phyloP scores from a whole-genome alignment of 1,140 invertebrate genomes.

The Megalopta genalis region DNA sequence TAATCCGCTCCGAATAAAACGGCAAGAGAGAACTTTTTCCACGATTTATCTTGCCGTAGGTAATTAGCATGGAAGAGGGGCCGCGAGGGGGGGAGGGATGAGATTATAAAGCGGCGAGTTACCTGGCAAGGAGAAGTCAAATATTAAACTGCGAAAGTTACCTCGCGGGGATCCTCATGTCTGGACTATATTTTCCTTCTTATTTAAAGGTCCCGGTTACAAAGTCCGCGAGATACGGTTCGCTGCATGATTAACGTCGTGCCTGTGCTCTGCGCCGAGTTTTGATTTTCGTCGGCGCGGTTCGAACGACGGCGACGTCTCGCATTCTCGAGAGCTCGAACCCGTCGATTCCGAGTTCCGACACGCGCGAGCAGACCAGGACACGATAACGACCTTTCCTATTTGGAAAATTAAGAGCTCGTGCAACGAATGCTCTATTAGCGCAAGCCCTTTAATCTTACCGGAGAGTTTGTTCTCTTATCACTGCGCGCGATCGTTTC shows the following conservation, averaged over 20 bases:
- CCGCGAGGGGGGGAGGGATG: background rate
- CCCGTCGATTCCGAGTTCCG: background rate
- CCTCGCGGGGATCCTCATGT: background rate
- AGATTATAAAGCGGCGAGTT: conserved; percentile 28
- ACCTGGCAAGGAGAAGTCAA: conserved; percentile 26
- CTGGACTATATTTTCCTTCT: conserved; percentile 15
- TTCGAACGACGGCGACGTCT: background rate
- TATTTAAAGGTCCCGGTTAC: conserved; percentile 14
- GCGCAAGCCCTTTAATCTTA: no score
- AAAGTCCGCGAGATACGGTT: conserved; percentile 1
- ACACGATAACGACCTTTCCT: background rate
- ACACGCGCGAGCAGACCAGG: no score
- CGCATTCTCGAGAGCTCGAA: background rate
- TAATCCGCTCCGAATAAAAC: conserved; percentile 25
- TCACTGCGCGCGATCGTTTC: no score
- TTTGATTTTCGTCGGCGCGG: background rate
- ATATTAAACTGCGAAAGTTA: conserved; percentile 39
- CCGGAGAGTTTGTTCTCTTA: no score
- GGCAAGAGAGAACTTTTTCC: conserved; percentile 12
- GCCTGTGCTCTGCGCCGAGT: background rate
- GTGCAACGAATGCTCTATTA: no score
- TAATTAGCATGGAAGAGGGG: conserved; percentile 24
- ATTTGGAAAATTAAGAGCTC: no score
- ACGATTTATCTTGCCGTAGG: conserved; percentile 28
- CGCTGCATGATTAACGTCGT: conserved; percentile 1